Evolutionary conservation across 2,113 vertebrate species (phyloP).

Genomic region (Fulica atra): DNA sequence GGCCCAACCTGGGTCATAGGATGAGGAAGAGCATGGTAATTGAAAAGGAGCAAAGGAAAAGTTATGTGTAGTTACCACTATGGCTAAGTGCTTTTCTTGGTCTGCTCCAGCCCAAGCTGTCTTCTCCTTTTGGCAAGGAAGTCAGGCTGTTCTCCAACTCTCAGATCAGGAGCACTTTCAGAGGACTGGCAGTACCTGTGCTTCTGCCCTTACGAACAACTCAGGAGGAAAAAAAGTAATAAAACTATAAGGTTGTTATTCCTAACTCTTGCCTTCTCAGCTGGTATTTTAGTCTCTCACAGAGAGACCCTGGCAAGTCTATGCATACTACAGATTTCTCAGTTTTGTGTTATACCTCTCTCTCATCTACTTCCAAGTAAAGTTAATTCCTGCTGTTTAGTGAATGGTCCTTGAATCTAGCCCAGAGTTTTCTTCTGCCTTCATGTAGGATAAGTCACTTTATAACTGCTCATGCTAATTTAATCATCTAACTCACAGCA

Average conservation of each 20-base stretch:
- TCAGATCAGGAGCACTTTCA: not conserved
- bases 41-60: not conserved
- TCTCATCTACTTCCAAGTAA: not conserved
- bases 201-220: not conserved
- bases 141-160: not conserved
- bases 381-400: not conserved
- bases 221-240: not conserved
- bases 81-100: not conserved
- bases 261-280: not conserved
- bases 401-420: not conserved
- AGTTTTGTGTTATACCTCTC: not conserved
- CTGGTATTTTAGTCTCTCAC: not conserved
- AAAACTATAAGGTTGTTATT: not conserved
- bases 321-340: not conserved
- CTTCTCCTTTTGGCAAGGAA: not conserved
- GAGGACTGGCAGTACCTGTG: not conserved
- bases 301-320: not conserved
- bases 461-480: not conserved
- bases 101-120: not conserved
- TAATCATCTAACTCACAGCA: rapidly evolving
- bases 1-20: not conserved
- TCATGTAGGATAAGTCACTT: not conserved
- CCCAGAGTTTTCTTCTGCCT: not conserved
- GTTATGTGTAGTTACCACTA: not conserved
- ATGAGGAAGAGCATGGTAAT: not conserved